A percentile compares a stretch with the other conserved stretches of the same genome.
Conservation (phyloP, 2,113 vertebrate genomes). For the Mobula birostris region DNA sequence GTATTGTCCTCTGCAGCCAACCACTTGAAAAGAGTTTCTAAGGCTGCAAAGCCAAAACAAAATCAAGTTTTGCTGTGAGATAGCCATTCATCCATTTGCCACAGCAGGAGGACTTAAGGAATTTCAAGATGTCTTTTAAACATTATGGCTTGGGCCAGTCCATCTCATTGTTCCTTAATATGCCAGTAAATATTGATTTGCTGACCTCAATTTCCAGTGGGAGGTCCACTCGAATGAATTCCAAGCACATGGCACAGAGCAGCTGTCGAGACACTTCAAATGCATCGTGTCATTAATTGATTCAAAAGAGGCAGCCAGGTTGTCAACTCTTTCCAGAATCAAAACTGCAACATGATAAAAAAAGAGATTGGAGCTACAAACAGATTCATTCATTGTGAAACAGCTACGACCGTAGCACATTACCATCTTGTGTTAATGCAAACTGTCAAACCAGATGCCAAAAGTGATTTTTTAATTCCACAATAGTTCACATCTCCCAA, state of each 20-base stretch:
- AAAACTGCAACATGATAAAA: background rate
- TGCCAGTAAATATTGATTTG: background rate
- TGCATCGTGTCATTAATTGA: background rate
- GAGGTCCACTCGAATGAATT: background rate
- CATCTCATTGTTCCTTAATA: background rate
- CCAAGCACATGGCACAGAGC: background rate
- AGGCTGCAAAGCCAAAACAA: background rate
- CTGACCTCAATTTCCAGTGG: background rate
- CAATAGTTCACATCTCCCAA: too few relatives aligned
- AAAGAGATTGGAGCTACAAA: background rate
- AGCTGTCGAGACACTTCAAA: background rate
- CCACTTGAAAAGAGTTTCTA: background rate
- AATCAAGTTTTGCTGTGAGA: background rate
- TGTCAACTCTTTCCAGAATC: background rate
- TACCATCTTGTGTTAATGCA: background rate
- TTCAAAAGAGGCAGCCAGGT: background rate
- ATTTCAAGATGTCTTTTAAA: background rate
- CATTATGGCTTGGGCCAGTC: background rate
- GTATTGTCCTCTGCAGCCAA: background rate
- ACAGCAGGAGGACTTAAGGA: background rate
- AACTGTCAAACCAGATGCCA: background rate
- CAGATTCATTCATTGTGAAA: background rate
- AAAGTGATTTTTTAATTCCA: background rate
- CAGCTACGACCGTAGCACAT: too few relatives aligned
- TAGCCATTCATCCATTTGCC: background rate